Conservation (phyloP, 1,140 invertebrate species). For the Temnothorax longispinosus region DNA sequence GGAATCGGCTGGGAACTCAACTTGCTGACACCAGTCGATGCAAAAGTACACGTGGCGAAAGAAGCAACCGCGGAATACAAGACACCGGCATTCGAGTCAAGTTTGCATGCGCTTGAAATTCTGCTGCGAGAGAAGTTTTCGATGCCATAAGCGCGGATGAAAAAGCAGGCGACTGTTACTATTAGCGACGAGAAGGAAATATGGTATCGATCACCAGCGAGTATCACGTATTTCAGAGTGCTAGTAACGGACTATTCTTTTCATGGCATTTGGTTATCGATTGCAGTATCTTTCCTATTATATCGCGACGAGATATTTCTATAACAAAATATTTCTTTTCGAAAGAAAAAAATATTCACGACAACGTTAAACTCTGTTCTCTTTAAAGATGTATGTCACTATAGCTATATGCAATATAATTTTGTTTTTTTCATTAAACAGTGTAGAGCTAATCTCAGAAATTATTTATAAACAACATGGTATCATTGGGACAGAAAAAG, state of each 20-base stretch:
- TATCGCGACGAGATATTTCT: not conserved
- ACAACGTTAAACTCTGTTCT: not conserved
- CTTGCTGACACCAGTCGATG: conserved; percentile 69
- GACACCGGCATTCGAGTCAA: not conserved
- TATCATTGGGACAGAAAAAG: too few species aligned
- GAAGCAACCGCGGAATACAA: conserved; percentile 26
- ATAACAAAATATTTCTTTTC: not conserved
- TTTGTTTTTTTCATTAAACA: too few species aligned
- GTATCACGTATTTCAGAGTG: not conserved
- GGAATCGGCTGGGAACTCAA: conserved; percentile 71
- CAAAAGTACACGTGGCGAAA: conserved; percentile 56
- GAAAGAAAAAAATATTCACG: not conserved
- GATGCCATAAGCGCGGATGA: not conserved
- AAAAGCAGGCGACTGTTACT: not conserved
- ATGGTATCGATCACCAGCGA: not conserved
- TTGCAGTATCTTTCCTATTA: not conserved
- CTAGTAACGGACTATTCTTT: not conserved
- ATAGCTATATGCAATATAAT: too few species aligned
- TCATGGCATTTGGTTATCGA: not conserved
- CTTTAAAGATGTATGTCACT: too few species aligned
- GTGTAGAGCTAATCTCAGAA: too few species aligned
- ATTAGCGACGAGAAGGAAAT: not conserved
- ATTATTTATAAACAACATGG: too few species aligned
- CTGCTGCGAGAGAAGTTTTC: not conserved
- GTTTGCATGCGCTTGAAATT: conserved; percentile 41